Percentiles rank a stretch among this genome's conserved stretches.
phyloP scores from a whole-genome alignment of 2,888 invertebrate species.

The Danaus chrysippus region DNA sequence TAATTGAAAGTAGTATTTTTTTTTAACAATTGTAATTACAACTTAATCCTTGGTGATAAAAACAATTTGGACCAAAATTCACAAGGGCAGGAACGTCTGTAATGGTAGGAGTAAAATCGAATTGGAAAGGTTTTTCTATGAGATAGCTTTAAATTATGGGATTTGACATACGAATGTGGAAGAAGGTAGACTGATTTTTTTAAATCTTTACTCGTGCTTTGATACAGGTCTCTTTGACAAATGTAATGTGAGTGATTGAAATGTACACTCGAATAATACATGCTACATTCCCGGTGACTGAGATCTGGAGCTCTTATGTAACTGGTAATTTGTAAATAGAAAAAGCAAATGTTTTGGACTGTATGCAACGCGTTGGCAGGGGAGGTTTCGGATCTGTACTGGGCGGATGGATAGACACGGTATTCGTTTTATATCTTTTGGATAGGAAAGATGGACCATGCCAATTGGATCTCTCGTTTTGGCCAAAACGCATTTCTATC shows the following conservation, averaged over 20 bases:
- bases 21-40: slow-evolving; percentile 11
- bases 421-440: slow-evolving; percentile 48
- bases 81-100: slow-evolving; percentile 49
- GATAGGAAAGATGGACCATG: slow-evolving; percentile 50
- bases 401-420: slow-evolving; percentile 50
- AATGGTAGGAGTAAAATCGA: slow-evolving; percentile 39
- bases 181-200: slow-evolving; percentile 72
- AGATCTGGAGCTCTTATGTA: no score
- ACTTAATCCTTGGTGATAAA: slow-evolving; percentile 30
- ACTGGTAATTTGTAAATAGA: slow-evolving; percentile 11
- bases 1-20: slow-evolving; percentile 11
- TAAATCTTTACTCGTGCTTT: slow-evolving; percentile 67
- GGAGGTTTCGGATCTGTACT: slow-evolving; percentile 61
- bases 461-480: slow-evolving; percentile 70
- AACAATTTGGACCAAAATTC: slow-evolving; percentile 61
- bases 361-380: slow-evolving; percentile 25
- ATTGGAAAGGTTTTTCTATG: slow-evolving; percentile 58
- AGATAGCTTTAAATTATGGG: slow-evolving; percentile 71
- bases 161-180: slow-evolving; percentile 60
- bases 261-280: slow-evolving; percentile 33
- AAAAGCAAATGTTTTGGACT: slow-evolving; percentile 22
- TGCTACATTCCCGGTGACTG: slow-evolving; percentile 11
- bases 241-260: slow-evolving; percentile 41
- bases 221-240: slow-evolving; percentile 70
- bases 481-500: slow-evolving; percentile 76